Percentiles rank a stretch among this genome's conserved stretches.
Conservation (phyloP, 2,113 vertebrate genomes). For the Neotragus pygmaeus region DNA sequence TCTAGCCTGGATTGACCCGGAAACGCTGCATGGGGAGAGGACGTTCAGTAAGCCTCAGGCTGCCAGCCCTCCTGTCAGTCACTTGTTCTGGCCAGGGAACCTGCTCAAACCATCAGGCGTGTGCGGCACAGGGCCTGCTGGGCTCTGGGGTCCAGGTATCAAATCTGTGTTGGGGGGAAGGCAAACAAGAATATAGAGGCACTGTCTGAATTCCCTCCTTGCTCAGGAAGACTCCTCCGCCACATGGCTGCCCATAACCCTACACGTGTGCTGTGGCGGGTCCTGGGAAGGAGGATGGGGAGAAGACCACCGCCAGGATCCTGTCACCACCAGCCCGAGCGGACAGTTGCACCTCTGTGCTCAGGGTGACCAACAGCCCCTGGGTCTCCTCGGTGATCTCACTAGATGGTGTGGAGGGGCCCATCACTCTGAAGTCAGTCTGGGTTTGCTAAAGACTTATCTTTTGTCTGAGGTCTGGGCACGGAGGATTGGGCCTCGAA, state of each 20-base stretch:
- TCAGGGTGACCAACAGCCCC: background rate
- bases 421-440: background rate
- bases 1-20: background rate
- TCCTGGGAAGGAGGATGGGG: background rate
- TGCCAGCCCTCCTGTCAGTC: background rate
- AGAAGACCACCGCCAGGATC: background rate
- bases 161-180: background rate
- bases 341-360: background rate
- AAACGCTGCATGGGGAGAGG: background rate
- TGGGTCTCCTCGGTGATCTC: background rate
- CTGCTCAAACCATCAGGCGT: background rate
- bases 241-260: background rate
- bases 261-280: accelerated
- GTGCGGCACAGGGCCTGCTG: background rate
- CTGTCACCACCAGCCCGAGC: background rate
- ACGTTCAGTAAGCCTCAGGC: background rate
- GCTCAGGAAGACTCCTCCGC: background rate
- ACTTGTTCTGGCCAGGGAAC: background rate
- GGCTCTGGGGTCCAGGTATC: background rate
- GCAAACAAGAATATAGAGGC: background rate
- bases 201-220: background rate
- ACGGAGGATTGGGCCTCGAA: background rate
- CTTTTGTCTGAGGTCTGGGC: background rate
- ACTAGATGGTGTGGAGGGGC: background rate
- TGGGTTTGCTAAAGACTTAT: background rate